A percentile compares a stretch with the other conserved stretches of the same genome.
Evolutionary conservation across 2,113 vertebrate species (phyloP).

Genomic region (Vanacampus margaritifer): DNA sequence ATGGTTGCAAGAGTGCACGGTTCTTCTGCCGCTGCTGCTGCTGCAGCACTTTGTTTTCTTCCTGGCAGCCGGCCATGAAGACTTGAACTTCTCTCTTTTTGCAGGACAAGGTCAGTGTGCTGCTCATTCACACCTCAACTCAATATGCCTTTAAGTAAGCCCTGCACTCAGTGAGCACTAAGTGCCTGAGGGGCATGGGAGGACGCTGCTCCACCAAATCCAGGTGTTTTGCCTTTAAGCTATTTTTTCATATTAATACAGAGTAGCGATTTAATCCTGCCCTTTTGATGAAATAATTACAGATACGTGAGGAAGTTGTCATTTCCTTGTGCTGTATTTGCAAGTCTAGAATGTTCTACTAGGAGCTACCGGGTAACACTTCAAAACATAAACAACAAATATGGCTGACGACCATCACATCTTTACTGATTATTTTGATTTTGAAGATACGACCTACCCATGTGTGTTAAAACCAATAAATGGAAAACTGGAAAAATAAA

Average conservation of each 20-base stretch:
- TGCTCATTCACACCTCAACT: slow-evolving; percentile 1
- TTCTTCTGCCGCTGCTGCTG: slow-evolving; percentile 68
- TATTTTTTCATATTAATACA: neutral
- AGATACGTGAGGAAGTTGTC: too few relatives aligned
- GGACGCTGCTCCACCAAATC: neutral
- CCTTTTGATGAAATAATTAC: neutral
- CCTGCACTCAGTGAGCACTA: neutral
- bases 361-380: too few relatives aligned
- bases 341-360: too few relatives aligned
- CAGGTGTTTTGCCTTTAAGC: neutral
- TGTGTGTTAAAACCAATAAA: too few relatives aligned
- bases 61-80: slow-evolving; percentile 68
- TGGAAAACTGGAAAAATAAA: too few relatives aligned
- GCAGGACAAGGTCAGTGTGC: slow-evolving; percentile 83
- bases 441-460: too few relatives aligned
- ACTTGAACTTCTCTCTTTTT: slow-evolving; percentile 62
- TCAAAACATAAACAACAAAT: too few relatives aligned
- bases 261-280: neutral
- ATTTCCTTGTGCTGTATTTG: too few relatives aligned
- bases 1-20: slow-evolving; percentile 73
- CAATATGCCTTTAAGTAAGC: neutral
- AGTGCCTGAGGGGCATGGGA: neutral
- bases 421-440: too few relatives aligned
- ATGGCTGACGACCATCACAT: too few relatives aligned
- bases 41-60: slow-evolving; percentile 73